Conservation (phyloP, 2,888 invertebrate species). For the Heliconius ethilla region DNA sequence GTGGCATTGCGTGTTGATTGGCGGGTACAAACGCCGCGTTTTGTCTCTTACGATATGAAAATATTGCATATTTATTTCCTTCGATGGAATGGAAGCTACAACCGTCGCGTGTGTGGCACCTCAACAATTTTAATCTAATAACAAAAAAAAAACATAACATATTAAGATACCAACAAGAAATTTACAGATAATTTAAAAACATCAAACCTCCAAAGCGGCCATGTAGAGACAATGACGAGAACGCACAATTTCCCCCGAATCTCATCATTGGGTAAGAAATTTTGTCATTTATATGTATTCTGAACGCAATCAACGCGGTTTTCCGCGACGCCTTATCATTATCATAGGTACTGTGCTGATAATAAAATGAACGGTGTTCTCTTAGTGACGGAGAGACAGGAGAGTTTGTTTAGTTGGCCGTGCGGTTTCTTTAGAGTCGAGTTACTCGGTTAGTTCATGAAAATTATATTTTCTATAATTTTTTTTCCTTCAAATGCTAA, state of each 20-base stretch:
- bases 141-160: too few species aligned
- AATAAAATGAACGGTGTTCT: constrained; percentile 45
- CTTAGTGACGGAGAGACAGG: not conserved
- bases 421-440: not conserved
- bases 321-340: constrained; percentile 39
- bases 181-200: constrained; percentile 22
- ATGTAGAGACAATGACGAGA: constrained; percentile 10
- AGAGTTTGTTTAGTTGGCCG: not conserved
- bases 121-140: too few species aligned
- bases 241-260: constrained; percentile 32
- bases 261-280: constrained; percentile 32
- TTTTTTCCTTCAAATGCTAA: too few species aligned
- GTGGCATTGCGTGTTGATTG: too few species aligned
- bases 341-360: constrained; percentile 33
- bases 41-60: too few species aligned
- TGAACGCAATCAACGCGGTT: constrained; percentile 44
- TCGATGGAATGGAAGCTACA: too few species aligned
- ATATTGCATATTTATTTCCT: too few species aligned
- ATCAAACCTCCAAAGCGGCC: constrained; percentile 1
- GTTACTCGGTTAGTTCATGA: too few species aligned
- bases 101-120: too few species aligned
- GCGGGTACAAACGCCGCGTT: too few species aligned
- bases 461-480: not conserved
- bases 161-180: too few species aligned
- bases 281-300: constrained; percentile 45